Evolutionary conservation across 2,888 invertebrate species (phyloP), one percentile per base, ranked within the genome.

Genomic region (Chymomyza fuscimana): DNA sequence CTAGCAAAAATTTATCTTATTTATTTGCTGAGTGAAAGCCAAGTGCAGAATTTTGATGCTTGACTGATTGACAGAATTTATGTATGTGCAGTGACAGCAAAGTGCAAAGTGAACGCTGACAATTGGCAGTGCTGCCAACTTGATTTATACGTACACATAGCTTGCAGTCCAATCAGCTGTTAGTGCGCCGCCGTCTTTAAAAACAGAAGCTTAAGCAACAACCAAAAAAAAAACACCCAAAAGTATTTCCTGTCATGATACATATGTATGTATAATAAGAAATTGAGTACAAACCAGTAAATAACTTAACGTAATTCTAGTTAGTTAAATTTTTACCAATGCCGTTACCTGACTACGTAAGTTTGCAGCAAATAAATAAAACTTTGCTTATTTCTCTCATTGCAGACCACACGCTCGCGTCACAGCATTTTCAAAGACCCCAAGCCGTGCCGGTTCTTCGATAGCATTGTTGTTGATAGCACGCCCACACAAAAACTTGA

Each of bases 401-500:
- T 86, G 6, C 78, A 88, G 79, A 63, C 77, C 60, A 67, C 63
- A 46, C 72, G 69, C 50, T 65, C 63, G 64, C 81, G 66, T 65
- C 74, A 63, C 56, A 66, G 62, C 54, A 36, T 68, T 56, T 83
- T 82, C 65, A 88, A 87, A 69, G 87, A 78, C 73, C 72, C 64
- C 6, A 10, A 61, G 61, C 87, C 85, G 29, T 72, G 69, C 63
- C 82, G 40, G 10, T 46, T 46, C 10, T 4, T 46, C 10, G 4
- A 46, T 1, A 46, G 40, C 40, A 10, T 46, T 46, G 40, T 46
- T 12, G 40, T 46, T 46, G 40, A 46, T 12, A 46, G 65, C 70
- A 58, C 50, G 63, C 69, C 72, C 65, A 74, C 74, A 80, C 82
- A 89, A 87, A 91, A 90, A 83, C 77, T 89, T 90, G 91, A 92